phyloP scores from a whole-genome alignment of 2,888 invertebrate genomes.

The Stenodema calcarata region DNA sequence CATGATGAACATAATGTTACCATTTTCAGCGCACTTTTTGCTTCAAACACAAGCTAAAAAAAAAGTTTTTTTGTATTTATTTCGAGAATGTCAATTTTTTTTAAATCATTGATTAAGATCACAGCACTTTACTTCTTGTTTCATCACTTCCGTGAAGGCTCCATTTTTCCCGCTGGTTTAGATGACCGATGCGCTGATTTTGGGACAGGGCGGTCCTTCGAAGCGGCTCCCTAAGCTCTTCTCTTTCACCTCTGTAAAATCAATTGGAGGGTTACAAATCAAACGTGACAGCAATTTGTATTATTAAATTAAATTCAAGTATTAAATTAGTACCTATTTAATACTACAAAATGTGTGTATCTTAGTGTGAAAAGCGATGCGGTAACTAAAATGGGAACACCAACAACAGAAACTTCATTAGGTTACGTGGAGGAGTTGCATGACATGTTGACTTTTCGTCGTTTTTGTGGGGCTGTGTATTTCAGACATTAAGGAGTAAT shows the following conservation, averaged over 20 bases:
- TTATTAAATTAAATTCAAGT: too few relatives aligned
- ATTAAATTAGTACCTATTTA: too few relatives aligned
- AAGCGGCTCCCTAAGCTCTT: slow-evolving; percentile 20
- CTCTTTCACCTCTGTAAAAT: slow-evolving; percentile 26
- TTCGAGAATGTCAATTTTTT: slow-evolving; percentile 4
- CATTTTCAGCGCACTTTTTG: slow-evolving; percentile 8
- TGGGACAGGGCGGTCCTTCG: neutral
- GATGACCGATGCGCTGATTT: slow-evolving; percentile 1
- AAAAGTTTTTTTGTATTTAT: neutral
- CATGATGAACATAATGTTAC: neutral
- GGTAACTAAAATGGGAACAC: too few relatives aligned
- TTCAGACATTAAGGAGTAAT: too few relatives aligned
- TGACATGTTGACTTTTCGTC: too few relatives aligned
- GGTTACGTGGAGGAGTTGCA: too few relatives aligned
- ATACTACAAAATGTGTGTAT: too few relatives aligned
- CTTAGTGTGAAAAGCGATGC: too few relatives aligned
- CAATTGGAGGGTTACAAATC: neutral
- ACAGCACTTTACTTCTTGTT: slow-evolving; percentile 30
- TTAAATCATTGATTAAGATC: slow-evolving; percentile 34
- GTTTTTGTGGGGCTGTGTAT: too few relatives aligned
- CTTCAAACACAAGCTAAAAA: slow-evolving; percentile 18
- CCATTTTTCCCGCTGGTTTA: slow-evolving; percentile 1
- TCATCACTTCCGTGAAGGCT: slow-evolving; percentile 17
- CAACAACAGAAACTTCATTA: too few relatives aligned
- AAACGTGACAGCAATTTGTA: too few relatives aligned